Conservation (phyloP, 2,888 invertebrate genomes). For the Glyphotaelius pellucidus region DNA sequence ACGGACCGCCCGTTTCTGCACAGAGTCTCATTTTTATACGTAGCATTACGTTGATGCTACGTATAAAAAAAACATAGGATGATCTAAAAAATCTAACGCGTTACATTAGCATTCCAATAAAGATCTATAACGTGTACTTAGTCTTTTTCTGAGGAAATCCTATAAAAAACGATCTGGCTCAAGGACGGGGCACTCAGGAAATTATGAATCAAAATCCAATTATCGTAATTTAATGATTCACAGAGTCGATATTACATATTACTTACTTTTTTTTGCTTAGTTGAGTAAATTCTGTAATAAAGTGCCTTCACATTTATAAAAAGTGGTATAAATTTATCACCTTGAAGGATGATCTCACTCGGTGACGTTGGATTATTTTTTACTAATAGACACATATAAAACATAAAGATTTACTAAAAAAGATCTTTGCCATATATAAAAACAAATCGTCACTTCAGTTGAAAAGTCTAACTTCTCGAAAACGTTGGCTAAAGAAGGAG, state of each 20-base stretch:
- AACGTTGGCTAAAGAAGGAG: too few species aligned
- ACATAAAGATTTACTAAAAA: too few species aligned
- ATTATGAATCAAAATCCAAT: background rate
- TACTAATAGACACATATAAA: too few species aligned
- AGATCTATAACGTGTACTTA: background rate
- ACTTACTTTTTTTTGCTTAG: background rate
- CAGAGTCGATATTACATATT: background rate
- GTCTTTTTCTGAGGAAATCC: background rate
- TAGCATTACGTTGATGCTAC: background rate
- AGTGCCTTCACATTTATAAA: background rate
- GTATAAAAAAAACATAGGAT: background rate
- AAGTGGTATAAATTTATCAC: background rate
- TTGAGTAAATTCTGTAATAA: background rate
- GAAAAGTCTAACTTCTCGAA: too few species aligned
- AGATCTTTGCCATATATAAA: too few species aligned
- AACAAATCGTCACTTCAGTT: too few species aligned
- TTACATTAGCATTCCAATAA: background rate
- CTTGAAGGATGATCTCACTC: constrained; percentile 2
- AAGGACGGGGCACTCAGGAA: background rate
- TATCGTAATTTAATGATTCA: background rate
- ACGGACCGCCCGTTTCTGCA: too few species aligned
- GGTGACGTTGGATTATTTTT: background rate
- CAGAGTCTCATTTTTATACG: too few species aligned
- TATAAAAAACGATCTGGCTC: background rate
- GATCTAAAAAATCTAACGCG: background rate